phyloP scores from a whole-genome alignment of 2,797 vertebrate species.

The Catostomus latipinnis region DNA sequence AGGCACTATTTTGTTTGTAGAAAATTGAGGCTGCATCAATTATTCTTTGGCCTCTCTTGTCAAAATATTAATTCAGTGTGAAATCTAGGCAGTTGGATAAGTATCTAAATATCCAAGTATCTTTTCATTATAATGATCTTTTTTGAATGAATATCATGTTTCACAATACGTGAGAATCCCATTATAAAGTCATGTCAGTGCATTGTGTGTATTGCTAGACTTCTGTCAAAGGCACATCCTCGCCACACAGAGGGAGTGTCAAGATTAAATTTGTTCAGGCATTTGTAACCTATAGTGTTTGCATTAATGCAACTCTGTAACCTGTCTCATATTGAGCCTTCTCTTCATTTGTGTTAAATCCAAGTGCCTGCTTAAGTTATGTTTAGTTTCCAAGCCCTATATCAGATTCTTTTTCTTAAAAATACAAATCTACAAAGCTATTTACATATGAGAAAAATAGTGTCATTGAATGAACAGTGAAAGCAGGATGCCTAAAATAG shows the following conservation, averaged over 20 bases:
- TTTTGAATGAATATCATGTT: slow-evolving; percentile 21
- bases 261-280: slow-evolving; percentile 27
- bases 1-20: not conserved
- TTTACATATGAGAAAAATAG: slow-evolving; percentile 2
- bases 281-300: slow-evolving; percentile 5
- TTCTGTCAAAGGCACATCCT: slow-evolving; percentile 17
- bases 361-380: not conserved
- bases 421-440: not conserved
- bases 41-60: slow-evolving; percentile 24
- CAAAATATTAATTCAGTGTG: slow-evolving; percentile 22
- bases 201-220: slow-evolving; percentile 18
- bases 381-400: not conserved
- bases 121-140: not conserved
- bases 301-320: not conserved
- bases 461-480: not conserved
- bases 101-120: not conserved
- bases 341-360: too few relatives aligned
- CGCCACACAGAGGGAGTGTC: slow-evolving; percentile 14
- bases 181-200: slow-evolving; percentile 11
- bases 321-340: not conserved
- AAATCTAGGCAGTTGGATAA: slow-evolving; percentile 22
- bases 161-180: slow-evolving; percentile 6
- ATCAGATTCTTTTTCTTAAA: too few relatives aligned
- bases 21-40: not conserved
- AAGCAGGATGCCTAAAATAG: not conserved